phyloP scores from a whole-genome alignment of 2,797 vertebrate species.

The Lycodopsis pacificus region DNA sequence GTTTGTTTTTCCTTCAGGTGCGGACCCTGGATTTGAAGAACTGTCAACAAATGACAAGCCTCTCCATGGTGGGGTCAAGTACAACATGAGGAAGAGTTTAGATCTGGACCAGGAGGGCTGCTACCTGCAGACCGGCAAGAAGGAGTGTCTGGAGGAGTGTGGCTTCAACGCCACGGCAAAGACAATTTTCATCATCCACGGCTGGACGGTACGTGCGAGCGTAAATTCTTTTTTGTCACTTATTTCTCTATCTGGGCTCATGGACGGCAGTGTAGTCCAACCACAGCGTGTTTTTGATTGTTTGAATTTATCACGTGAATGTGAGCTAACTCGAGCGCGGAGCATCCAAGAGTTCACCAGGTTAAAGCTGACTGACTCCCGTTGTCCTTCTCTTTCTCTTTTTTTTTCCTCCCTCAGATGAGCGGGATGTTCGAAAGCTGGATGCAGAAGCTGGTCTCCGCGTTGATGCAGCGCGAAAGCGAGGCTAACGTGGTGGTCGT shows the following conservation, averaged over 20 bases:
- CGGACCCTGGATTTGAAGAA: conserved; percentile 55
- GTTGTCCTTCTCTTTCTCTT: neutral
- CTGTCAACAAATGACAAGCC: neutral
- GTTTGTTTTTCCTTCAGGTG: conserved; percentile 65
- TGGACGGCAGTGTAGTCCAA: neutral
- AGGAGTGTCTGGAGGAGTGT: conserved; percentile 83
- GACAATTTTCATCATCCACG: conserved; percentile 95
- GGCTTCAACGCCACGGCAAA: conserved; percentile 91
- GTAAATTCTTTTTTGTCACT: neutral
- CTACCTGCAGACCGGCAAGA: conserved; percentile 78
- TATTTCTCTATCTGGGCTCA: neutral
- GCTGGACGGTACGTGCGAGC: conserved; percentile 89
- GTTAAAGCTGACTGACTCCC: conserved; percentile 8
- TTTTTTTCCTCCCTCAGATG: conserved; percentile 80
- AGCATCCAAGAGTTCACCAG: conserved; percentile 9
- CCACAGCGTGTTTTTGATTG: conserved; percentile 13
- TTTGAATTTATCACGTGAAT: conserved; percentile 53
- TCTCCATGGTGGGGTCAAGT: conserved; percentile 76
- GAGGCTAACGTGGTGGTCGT: conserved; percentile 92
- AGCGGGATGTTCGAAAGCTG: conserved; percentile 92
- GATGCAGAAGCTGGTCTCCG: conserved; percentile 88
- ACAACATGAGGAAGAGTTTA: conserved; percentile 84
- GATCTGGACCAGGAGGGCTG: conserved; percentile 88
- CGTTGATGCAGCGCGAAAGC: conserved; percentile 87
- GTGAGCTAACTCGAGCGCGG: conserved; percentile 25